Evolutionary conservation across 1,140 invertebrate species (phyloP), one percentile per base, ranked within the genome.

Genomic region (Drosophila neocordata): DNA sequence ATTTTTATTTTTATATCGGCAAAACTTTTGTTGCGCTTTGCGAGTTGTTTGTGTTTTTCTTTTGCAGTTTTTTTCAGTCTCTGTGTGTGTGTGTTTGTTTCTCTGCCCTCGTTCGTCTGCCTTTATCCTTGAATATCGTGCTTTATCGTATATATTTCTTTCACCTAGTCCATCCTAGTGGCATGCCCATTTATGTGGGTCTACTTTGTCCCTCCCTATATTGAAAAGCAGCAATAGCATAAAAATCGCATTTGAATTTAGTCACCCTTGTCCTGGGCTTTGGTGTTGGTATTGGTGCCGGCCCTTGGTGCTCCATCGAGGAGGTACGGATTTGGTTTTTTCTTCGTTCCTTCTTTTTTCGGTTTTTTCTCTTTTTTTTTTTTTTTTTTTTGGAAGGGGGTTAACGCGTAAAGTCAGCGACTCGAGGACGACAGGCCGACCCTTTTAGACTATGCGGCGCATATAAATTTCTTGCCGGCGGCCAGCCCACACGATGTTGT

Each of bases 201-300:
- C 52, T 18, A 35, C 52, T 48, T 37, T 59, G 38, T 61, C 65
- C 18, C 58, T 61, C 60, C 56, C 71, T 64, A 74, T 90, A 90
- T 90, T 82, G 87, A 90, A 78, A 87, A 80, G 65, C 67, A 69
- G 76, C 71, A 80, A 88, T 88, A 75, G 85, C 87, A 85, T 81
- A 80, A 89, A 89, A 89, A 85, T 89, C 87, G 87, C 87, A 89
- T 89, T 89, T 89, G 87, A 90, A 89, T 89, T 89, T 89, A 89
- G 66, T 69, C 57, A 63, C 59, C 37, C 68, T 62, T 66, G 65
- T 75, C 52, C 35, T 34, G 1, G 24, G 22, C 27, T n/a, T n/a
- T n/a, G n/a, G n/a, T n/a, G 24, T 24, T 24, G 24, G 24, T 24
- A 4, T 24, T 13, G 51, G 51, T 55, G 12, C 13, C 24, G 12